Base-by-base conservation (phyloP, 2,888 invertebrate genomes). In the Limnephilus marmoratus region DNA sequence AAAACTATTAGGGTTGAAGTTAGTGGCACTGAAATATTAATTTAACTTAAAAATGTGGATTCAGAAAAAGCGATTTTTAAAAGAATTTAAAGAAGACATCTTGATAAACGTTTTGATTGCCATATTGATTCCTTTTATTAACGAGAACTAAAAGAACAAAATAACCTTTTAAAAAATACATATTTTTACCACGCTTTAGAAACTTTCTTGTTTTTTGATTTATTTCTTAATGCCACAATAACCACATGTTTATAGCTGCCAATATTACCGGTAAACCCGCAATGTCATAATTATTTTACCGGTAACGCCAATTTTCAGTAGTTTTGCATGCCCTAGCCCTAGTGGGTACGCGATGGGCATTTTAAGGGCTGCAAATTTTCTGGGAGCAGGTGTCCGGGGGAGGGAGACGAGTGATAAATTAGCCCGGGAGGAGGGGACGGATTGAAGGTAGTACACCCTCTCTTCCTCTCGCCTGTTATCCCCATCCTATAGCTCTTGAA, bases 401-500 rank as follows among this genome's bases (percentile, higher is more conserved):
- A 37, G 86, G 92, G 85, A 45, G 81, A 29, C 13, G 88, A 89
- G 89, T 92, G 92, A 92, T 91, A 92, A 92, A 92, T 92, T 92
- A 92, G 92, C 88, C 90, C 81, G 29, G 41, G 92, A 9, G 88
- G 88, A 80, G 37, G 85, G 91, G 90, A 85, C 85, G 34, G 91
- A 34, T 90, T 81, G 45, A 82, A 49, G 45, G 29, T 85, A 49
- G 85, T 68, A 18, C 68, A 31, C 68, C 87, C 34, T 31, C 34
- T 68, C 87, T 34, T 34, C 34, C 34, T 18, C 12, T 18, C 7
- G n/a, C 85, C 45, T 2, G 83, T 29, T 37, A 18, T 11, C 15
- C 45, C 53, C 86, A n/a, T 49, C 31, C 45, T 29, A 29, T n/a
- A 29, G 45, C 83, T 24, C 83, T 37, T 83, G 24, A 83, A 83